Evolutionary conservation across 1,140 invertebrate species (phyloP).

Genomic region (Drosophila watanabei): DNA sequence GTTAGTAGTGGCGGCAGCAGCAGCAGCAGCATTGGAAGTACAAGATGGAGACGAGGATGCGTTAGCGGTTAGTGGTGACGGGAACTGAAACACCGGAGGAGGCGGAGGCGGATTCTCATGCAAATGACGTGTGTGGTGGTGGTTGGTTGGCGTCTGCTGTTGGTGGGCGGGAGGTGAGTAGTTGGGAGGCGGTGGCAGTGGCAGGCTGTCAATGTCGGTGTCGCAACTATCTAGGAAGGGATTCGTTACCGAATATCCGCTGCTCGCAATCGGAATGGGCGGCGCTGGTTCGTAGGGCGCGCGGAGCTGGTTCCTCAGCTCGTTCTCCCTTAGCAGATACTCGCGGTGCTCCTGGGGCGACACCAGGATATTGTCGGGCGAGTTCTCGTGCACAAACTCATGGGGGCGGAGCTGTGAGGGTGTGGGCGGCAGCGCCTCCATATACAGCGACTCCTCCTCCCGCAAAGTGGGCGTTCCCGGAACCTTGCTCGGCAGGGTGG

Average conservation of each 20-base stretch:
- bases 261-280: slow-evolving; percentile 66
- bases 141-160: slow-evolving; percentile 23
- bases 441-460: slow-evolving; percentile 69
- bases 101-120: slow-evolving; percentile 54
- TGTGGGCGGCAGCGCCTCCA: slow-evolving; percentile 73
- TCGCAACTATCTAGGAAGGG: slow-evolving; percentile 79
- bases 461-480: slow-evolving; percentile 20
- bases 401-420: slow-evolving; percentile 62
- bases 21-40: slow-evolving; percentile 49
- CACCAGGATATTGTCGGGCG: slow-evolving; percentile 80
- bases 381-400: slow-evolving; percentile 83
- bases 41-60: slow-evolving; percentile 76
- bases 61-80: slow-evolving; percentile 76
- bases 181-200: slow-evolving; percentile 74
- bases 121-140: slow-evolving; percentile 62
- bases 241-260: slow-evolving; percentile 80
- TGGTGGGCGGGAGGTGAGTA: slow-evolving; percentile 58
- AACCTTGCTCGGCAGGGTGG: slow-evolving; percentile 68
- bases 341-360: slow-evolving; percentile 80
- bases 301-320: slow-evolving; percentile 77
- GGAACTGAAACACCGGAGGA: slow-evolving; percentile 27
- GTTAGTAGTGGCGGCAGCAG: slow-evolving; percentile 44
- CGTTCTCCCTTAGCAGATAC: slow-evolving; percentile 81
- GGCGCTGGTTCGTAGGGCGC: slow-evolving; percentile 75
- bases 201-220: slow-evolving; percentile 80